Conservation (phyloP, 2,113 vertebrate genomes). For the Urocynchramus pylzowi region DNA sequence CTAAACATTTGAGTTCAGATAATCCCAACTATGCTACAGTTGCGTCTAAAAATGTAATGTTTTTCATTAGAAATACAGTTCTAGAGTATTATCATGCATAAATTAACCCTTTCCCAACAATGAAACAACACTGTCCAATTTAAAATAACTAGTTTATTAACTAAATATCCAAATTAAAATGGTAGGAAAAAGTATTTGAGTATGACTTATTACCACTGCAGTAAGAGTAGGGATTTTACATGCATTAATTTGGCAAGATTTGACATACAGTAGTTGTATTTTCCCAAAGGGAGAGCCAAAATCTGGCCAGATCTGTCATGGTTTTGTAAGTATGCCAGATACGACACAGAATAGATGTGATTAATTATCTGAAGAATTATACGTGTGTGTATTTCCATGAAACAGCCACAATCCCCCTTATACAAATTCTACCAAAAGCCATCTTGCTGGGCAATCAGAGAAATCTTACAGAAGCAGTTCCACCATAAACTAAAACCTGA, state of each 20-base stretch:
- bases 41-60: not conserved
- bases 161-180: not conserved
- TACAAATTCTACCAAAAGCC: not conserved
- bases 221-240: not conserved
- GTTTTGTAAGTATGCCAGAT: conserved; percentile 41
- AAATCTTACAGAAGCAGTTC: not conserved
- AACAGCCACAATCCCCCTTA: not conserved
- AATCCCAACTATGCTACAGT: not conserved
- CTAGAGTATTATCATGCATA: not conserved
- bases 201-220: not conserved
- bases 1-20: not conserved
- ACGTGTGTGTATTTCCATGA: not conserved
- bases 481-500: not conserved
- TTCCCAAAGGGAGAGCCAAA: conserved; percentile 57
- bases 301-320: conserved; percentile 40
- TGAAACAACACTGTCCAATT: not conserved
- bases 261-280: conserved; percentile 54
- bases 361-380: conserved; percentile 43
- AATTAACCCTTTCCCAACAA: not conserved
- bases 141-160: not conserved
- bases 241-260: conserved; percentile 33
- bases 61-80: not conserved
- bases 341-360: conserved; percentile 23
- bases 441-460: not conserved
- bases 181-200: not conserved